These are phyloP conservation scores for Hemicentrotus pulcherrimus DNA, from an alignment of 35 echinoderm and acorn worm species.

Conservation along the genomic window DNA sequence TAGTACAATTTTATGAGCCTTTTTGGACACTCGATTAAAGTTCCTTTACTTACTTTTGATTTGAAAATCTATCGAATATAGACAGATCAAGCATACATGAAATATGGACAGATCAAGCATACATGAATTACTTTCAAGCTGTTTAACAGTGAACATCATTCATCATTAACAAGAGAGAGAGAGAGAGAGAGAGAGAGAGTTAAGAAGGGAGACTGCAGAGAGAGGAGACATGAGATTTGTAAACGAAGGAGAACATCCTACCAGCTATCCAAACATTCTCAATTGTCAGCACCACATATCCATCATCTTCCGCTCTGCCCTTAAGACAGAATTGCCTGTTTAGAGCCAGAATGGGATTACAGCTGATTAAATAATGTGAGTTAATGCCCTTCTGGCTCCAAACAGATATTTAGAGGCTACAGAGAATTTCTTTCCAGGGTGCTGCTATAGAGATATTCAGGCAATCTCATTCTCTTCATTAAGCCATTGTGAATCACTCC, in stretches of 20 bases:
- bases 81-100: neutral
- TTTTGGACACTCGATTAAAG: neutral
- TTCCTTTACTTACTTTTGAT: neutral
- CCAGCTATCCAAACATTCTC: conserved; percentile 1
- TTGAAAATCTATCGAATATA: neutral
- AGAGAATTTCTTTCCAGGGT: neutral
- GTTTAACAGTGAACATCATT: neutral
- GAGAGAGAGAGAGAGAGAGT: neutral
- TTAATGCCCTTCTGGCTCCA: too few species aligned
- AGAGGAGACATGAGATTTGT: neutral
- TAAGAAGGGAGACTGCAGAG: neutral
- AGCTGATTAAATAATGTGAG: too few species aligned
- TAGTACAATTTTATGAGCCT: neutral
- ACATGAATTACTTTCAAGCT: neutral
- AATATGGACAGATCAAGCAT: too few species aligned
- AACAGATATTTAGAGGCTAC: neutral
- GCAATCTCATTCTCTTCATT: neutral
- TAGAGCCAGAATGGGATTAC: too few species aligned
- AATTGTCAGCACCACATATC: neutral
- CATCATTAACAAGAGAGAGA: neutral
- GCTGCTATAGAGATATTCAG: neutral
- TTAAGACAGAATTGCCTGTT: neutral
- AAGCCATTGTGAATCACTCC: neutral
- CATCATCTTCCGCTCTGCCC: neutral
- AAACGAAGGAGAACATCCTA: neutral